Conservation (phyloP, 2,888 invertebrate species). For the Rutpela maculata region DNA sequence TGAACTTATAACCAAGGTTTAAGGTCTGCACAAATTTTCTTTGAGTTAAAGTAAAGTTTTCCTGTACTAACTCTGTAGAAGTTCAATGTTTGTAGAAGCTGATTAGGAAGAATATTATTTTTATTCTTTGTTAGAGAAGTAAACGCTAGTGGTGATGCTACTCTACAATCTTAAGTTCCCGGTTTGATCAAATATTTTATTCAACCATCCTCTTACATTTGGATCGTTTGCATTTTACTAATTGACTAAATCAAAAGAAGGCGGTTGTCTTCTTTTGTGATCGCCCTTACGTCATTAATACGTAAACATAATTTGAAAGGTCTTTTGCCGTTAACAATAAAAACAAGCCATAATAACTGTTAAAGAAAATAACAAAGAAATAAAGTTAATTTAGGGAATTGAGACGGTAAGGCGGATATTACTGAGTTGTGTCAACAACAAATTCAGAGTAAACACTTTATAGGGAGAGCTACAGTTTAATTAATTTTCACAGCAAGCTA, state of each 20-base stretch:
- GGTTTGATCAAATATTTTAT: not conserved
- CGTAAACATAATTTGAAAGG: not conserved
- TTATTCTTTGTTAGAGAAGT: too few relatives aligned
- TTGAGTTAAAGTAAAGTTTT: too few relatives aligned
- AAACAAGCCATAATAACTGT: not conserved
- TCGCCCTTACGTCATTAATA: not conserved
- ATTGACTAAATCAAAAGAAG: not conserved
- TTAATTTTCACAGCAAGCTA: not conserved
- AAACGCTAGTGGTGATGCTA: too few relatives aligned
- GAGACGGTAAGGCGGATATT: not conserved
- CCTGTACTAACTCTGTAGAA: too few relatives aligned
- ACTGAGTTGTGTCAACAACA: slow-evolving; percentile 1
- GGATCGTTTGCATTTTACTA: not conserved
- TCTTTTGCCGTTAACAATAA: not conserved
- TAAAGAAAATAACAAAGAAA: not conserved
- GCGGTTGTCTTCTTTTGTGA: not conserved
- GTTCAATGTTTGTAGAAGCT: too few relatives aligned
- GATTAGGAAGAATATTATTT: too few relatives aligned
- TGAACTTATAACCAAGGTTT: too few relatives aligned
- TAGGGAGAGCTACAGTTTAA: not conserved
- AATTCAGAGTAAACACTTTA: not conserved
- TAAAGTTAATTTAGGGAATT: not conserved
- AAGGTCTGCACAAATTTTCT: too few relatives aligned
- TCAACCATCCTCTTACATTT: not conserved
- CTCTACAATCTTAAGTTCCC: not conserved